phyloP scores from a whole-genome alignment of 1,140 invertebrate species.

The Eulimnadia texana region DNA sequence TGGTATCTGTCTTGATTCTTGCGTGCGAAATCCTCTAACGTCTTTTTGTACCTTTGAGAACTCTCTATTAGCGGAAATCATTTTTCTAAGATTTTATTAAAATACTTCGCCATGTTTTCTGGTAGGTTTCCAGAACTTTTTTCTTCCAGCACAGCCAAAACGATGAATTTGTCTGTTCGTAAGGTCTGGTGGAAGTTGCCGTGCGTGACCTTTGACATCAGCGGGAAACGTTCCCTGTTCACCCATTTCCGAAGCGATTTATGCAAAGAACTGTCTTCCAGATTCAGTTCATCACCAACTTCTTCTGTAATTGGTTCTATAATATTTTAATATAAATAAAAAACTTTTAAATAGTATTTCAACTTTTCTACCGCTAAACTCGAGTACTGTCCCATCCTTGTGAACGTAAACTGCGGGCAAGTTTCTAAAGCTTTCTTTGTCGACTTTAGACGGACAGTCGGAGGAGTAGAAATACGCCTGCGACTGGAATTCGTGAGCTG shows the following conservation, averaged over 20 bases:
- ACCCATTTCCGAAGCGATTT: constrained; percentile 65
- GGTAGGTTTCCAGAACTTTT: constrained; percentile 68
- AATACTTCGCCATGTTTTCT: constrained; percentile 53
- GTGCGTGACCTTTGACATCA: constrained; percentile 72
- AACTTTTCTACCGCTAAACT: constrained; percentile 44
- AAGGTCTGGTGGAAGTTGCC: constrained; percentile 65
- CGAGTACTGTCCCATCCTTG: constrained; percentile 56
- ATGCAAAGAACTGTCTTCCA: constrained; percentile 29
- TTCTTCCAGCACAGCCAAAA: constrained; percentile 72
- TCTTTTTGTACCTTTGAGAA: constrained; percentile 48
- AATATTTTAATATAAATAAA: too few species aligned
- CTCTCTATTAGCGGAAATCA: not conserved
- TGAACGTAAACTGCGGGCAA: constrained; percentile 60
- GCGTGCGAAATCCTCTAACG: constrained; percentile 66
- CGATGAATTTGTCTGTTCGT: constrained; percentile 72
- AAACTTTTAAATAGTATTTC: constrained; percentile 2
- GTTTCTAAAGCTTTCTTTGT: constrained; percentile 13
- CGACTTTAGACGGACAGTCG: constrained; percentile 31
- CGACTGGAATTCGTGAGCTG: constrained; percentile 61
- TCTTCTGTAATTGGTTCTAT: not conserved
- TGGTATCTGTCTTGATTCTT: constrained; percentile 62
- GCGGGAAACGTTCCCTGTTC: constrained; percentile 73
- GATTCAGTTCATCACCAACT: constrained; percentile 2
- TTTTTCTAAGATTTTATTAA: constrained; percentile 10
- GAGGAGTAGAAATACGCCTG: constrained; percentile 67